Evolutionary conservation across 2,113 vertebrate species (phyloP).

Genomic region (Protobothrops flavoviridis): DNA sequence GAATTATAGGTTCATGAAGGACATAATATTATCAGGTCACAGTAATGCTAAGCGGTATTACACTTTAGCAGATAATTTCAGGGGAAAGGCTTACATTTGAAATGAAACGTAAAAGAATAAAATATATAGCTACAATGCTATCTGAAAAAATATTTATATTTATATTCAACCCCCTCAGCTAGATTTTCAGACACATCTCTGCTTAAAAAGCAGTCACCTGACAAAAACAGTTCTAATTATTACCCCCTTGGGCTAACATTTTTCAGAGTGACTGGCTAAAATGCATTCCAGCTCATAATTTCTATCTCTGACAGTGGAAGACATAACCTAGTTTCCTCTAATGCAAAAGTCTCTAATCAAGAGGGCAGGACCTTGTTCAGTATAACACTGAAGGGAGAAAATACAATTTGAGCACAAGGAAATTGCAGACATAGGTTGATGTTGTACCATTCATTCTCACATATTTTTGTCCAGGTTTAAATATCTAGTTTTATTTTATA

Average conservation of each 20-base stretch:
- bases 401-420: conserved; percentile 79
- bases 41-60: conserved; percentile 68
- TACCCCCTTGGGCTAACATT: conserved; percentile 77
- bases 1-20: conserved; percentile 61
- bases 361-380: conserved; percentile 77
- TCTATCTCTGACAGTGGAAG: conserved; percentile 75
- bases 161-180: conserved; percentile 83
- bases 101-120: conserved; percentile 73
- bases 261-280: conserved; percentile 79
- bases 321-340: conserved; percentile 82
- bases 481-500: conserved; percentile 79
- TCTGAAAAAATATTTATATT: conserved; percentile 87
- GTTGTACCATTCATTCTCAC: conserved; percentile 67
- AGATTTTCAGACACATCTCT: conserved; percentile 78
- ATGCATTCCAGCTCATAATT: conserved; percentile 77
- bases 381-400: conserved; percentile 77
- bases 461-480: conserved; percentile 72
- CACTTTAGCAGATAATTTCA: conserved; percentile 85
- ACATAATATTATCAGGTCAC: conserved; percentile 66
- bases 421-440: conserved; percentile 78
- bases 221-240: conserved; percentile 81
- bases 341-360: conserved; percentile 83
- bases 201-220: conserved; percentile 80
- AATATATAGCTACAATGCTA: conserved; percentile 75
- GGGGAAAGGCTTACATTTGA: conserved; percentile 84